Evolutionary conservation across 1,140 invertebrate species (phyloP).

Genomic region (Marisa cornuarietis): DNA sequence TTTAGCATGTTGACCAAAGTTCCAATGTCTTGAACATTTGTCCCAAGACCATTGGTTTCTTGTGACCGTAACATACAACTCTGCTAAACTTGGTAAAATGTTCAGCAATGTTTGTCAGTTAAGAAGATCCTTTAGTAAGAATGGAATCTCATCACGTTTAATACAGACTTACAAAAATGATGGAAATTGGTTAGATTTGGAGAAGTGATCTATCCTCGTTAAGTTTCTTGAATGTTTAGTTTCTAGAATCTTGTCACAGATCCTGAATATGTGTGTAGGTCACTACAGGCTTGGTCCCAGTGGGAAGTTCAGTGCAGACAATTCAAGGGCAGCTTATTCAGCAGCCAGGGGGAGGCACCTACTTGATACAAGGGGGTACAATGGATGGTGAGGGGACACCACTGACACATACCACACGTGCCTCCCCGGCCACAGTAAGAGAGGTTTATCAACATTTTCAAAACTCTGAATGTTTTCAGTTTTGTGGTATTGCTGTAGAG

Average conservation of each 20-base stretch:
- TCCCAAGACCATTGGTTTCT: too few species aligned
- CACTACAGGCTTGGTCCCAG: constrained; percentile 39
- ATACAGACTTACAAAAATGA: neutral
- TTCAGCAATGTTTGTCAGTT: too few species aligned
- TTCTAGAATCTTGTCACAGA: neutral
- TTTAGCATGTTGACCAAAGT: too few species aligned
- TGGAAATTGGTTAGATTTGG: neutral
- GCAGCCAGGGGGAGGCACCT: constrained; percentile 69
- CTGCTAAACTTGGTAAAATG: too few species aligned
- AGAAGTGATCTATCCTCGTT: neutral
- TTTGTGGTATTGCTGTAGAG: neutral
- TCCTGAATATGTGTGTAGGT: constrained; percentile 30
- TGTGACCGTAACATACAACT: too few species aligned
- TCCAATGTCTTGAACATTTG: too few species aligned
- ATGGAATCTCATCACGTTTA: too few species aligned
- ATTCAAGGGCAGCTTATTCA: constrained; percentile 66
- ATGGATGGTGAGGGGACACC: constrained; percentile 71
- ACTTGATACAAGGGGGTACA: constrained; percentile 74
- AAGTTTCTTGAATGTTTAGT: neutral
- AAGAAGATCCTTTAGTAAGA: too few species aligned
- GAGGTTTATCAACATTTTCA: constrained; percentile 8
- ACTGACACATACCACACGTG: constrained; percentile 83
- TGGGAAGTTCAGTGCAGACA: constrained; percentile 53
- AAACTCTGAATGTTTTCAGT: constrained; percentile 1
- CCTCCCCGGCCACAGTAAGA: constrained; percentile 88